Base-by-base conservation (phyloP, 1,140 invertebrate genomes). In the Achroia grisella region DNA sequence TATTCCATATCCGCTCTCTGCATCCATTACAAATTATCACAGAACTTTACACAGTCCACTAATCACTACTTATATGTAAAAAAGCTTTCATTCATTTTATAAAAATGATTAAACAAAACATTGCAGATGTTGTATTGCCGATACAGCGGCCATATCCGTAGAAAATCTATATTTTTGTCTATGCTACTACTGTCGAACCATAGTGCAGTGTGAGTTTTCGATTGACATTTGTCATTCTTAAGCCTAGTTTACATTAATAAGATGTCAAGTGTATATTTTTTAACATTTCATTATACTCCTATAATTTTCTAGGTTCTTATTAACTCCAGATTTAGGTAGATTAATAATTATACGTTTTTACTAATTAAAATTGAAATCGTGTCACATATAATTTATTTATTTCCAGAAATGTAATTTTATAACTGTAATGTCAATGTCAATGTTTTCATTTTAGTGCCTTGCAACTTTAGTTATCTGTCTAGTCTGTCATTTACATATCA, bases 11-110 rank as follows among this genome's bases (percentile, higher is more conserved):
- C 86, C 85, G 61, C 70, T 81, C 54, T 87, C 86, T 70, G 77
- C 84, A 76, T 87, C 86, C 86, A 88, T 88, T 78, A 84, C 86
- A 86, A 23, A 80, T 77, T 84, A 86, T 86, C 82, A 86, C 86
- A 86, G 82, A 68, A 80, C 72, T 78, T 46, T 78, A 80, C 67
- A 74, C 76, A 61, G 66, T 70, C 67, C 64, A 56, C 71, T 81
- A 79, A 71, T 71, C 63, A 79, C 75, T 81, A 82, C 67, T 71
- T 73, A 78, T 69, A 71, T 63, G 62, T 81, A 77, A 77, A 82
- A 83, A 80, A 80, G 67, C 65, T 68, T 60, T 68, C 74, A 84
- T 79, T 84, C 81, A 86, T 86, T 84, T 82, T 84, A 85, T 78
- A 82, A 80, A 75, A 82, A 74, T 75, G 71, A 84, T 77, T 84